Evolutionary conservation across 2,797 vertebrate genomes (phyloP), one percentile per base, ranked within the genome.

Genomic region (Spondyliosoma cantharus): DNA sequence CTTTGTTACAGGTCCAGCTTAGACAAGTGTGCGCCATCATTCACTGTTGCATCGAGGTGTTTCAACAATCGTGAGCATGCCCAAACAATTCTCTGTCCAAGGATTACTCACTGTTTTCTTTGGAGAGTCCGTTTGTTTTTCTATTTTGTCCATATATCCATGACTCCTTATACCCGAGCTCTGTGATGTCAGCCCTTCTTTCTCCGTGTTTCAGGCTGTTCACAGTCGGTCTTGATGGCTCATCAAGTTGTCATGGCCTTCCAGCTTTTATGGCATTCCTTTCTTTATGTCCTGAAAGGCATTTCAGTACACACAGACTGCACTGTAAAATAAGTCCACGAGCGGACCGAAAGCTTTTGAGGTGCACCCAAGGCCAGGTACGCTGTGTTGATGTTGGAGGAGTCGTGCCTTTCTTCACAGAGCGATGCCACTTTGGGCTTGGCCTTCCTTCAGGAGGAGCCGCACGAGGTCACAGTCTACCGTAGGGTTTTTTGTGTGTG

Each of bases 221-320:
- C 86, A 84, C 84, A 85, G 74, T 90, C 66, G n/a, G 85, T 84
- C 80, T 76, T 82, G 76, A 92, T 78, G 85, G 79, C 81, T 85
- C 87, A 87, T 86, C 86, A 82, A 90, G 74, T 90, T 88, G 87
- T 91, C 84, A 86, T 60, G 84, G 81, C 84, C 85, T 78, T 85
- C 49, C 54, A 76, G 85, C 79, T 90, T 93, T 92, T 85, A 90
- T 56, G 78, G 63, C 86, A 87, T 90, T 93, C 91, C 86, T 91
- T 80, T 90, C 86, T 92, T 91, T 86, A 84, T 89, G 86, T 89
- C 66, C 66, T 46, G n/a, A 70, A 50, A 84, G 78, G 63, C n/a
- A 6, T 79, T 82, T 74, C 67, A n/a, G 54, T 57, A 69, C 66
- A 60, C 72, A 69, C 80, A 57, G 81, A 69, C 76, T 59, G 79